phyloP scores from a whole-genome alignment of 2,888 invertebrate genomes.

The Orchestes rusci region DNA sequence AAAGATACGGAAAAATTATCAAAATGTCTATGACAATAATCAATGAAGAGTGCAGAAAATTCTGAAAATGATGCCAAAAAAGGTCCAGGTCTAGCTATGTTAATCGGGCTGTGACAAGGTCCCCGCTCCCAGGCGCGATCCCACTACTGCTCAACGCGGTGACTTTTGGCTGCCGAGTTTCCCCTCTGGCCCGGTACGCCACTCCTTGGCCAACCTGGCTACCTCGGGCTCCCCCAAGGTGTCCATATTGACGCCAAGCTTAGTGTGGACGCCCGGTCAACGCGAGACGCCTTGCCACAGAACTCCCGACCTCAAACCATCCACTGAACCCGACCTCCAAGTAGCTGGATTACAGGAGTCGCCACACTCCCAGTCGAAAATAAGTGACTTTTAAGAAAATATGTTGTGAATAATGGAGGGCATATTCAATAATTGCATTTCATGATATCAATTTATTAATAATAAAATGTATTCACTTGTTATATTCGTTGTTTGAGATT shows the following conservation, averaged over 20 bases:
- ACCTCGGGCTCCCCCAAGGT: conserved; percentile 72
- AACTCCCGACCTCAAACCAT: too few relatives aligned
- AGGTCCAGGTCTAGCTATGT: conserved; percentile 71
- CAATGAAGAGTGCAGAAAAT: background rate
- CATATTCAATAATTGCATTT: too few relatives aligned
- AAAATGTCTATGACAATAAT: background rate
- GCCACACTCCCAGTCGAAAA: conserved; percentile 83
- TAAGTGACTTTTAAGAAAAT: too few relatives aligned
- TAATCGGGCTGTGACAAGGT: conserved; percentile 79
- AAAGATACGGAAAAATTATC: too few relatives aligned
- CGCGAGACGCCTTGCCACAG: conserved; percentile 61
- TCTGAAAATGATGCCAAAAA: background rate
- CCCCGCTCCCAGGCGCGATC: conserved; percentile 95
- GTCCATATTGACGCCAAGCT: conserved; percentile 96
- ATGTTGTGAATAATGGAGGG: too few relatives aligned
- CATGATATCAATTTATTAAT: too few relatives aligned
- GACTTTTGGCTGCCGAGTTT: conserved; percentile 99
- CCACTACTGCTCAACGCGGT: conserved; percentile 98
- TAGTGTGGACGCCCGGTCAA: conserved; percentile 94
- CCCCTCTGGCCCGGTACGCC: conserved; percentile 98
- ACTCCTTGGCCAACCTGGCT: conserved; percentile 94
- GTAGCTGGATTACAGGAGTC: conserved; percentile 97
- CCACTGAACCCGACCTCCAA: conserved; percentile 85
- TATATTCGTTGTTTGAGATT: too few relatives aligned
- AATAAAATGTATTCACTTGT: too few relatives aligned